phyloP scores from a whole-genome alignment of 2,888 invertebrate genomes.

The Zaprionus obscuricornis region DNA sequence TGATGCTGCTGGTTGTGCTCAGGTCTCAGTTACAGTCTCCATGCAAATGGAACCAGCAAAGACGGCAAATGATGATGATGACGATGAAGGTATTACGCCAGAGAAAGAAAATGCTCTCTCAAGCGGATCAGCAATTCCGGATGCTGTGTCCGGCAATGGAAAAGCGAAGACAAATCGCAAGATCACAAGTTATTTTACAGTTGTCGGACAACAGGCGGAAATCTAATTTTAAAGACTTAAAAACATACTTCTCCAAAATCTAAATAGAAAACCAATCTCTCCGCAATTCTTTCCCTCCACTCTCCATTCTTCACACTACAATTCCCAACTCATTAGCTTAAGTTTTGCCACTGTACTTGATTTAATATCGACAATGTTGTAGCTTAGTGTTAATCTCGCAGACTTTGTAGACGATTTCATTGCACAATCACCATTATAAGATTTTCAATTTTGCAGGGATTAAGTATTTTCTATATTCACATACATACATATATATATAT shows the following conservation, averaged over 20 bases:
- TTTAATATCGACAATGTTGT: slow-evolving; percentile 25
- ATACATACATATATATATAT: slow-evolving; percentile 31
- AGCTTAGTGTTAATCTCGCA: slow-evolving; percentile 63
- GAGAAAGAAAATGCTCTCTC: slow-evolving; percentile 65
- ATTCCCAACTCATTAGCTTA: slow-evolving; percentile 61
- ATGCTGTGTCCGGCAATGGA: slow-evolving; percentile 41
- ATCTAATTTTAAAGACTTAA: slow-evolving; percentile 73
- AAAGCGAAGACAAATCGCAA: slow-evolving; percentile 71
- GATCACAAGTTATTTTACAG: slow-evolving; percentile 80
- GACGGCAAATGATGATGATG: slow-evolving; percentile 19
- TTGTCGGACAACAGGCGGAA: slow-evolving; percentile 79
- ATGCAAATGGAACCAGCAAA: slow-evolving; percentile 74
- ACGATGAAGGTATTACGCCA: slow-evolving; percentile 56
- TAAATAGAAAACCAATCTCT: too few relatives aligned
- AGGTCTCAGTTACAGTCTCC: slow-evolving; percentile 76
- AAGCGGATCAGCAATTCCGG: slow-evolving; percentile 34
- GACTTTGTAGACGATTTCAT: slow-evolving; percentile 44
- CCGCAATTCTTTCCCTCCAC: too few relatives aligned
- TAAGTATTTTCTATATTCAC: slow-evolving; percentile 67
- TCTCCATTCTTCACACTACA: background rate
- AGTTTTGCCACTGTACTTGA: slow-evolving; percentile 67
- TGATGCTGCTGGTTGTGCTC: slow-evolving; percentile 37
- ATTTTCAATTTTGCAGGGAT: slow-evolving; percentile 65
- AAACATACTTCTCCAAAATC: slow-evolving; percentile 19
- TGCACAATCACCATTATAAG: slow-evolving; percentile 35